Evolutionary conservation across 2,113 vertebrate genomes (phyloP), one percentile per base, ranked within the genome.

Genomic region (Mugil cephalus): DNA sequence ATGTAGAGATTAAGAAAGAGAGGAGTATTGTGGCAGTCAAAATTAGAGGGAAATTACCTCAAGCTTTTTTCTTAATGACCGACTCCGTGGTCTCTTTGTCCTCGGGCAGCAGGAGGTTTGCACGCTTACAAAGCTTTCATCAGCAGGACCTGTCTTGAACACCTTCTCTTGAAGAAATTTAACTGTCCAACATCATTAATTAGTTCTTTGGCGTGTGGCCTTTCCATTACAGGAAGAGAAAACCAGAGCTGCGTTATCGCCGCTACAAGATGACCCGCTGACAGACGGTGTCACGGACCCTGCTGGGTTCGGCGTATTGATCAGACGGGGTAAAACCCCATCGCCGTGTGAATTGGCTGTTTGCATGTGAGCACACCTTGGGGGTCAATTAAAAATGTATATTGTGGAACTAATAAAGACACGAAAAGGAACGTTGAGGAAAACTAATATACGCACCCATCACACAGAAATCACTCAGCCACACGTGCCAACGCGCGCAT

Each of bases 101-200:
- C 73, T 66, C 43, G n/a, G 69, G 58, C 59, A 66, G 73, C 76
- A 50, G 59, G 80, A 78, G 69, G 53, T 73, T 84, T 80, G 53
- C 59, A 60, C 61, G 45, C 54, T 65, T 40, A 81, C 61, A 76
- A 64, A 71, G 53, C 59, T 65, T 85, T 47, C 70, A 79, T 79
- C 70, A 81, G 73, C 73, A 80, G 55, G 66, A 72, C 59, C 56
- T 40, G 46, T 63, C 71, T 87, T 50, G 46, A 88, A 78, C 69
- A 77, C 74, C 65, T 70, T 80, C 65, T 68, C 80, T 74, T 76
- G 60, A 80, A 84, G 73, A 88, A 73, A 73, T 82, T 64, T 83
- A 79, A 88, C 84, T 77, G 67, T 74, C 79, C 86, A 82, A 73
- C 78, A 77, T 38, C n/a, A 53, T 83, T 88, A 85, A 91, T 92